A percentile compares a stretch with the other conserved stretches of the same genome.
Evolutionary conservation across 2,113 vertebrate genomes (phyloP).

Genomic region (Pandion haliaetus): DNA sequence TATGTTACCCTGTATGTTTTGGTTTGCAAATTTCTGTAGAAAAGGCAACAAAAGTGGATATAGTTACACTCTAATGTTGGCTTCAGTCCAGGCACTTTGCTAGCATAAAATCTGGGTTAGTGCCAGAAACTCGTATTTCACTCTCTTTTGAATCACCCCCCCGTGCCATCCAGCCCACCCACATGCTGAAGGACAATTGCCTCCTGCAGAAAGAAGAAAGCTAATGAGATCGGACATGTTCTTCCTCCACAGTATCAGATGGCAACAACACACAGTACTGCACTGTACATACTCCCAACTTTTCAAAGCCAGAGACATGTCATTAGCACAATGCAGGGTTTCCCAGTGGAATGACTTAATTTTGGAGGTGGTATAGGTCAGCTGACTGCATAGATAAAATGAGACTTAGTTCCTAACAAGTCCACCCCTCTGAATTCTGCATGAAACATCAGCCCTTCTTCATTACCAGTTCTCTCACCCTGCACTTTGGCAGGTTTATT

Average conservation of each 20-base stretch:
- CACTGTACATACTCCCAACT: neutral
- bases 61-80: neutral
- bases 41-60: neutral
- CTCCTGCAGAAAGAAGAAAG: neutral
- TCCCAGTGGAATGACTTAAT: neutral
- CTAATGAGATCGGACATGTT: neutral
- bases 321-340: neutral
- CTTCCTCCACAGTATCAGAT: neutral
- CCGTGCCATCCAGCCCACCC: conserved; percentile 3
- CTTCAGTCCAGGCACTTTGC: conserved; percentile 13
- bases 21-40: neutral
- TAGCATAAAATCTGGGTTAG: neutral
- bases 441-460: neutral
- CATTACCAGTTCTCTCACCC: neutral
- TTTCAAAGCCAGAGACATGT: neutral
- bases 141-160: neutral
- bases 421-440: neutral
- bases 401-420: neutral
- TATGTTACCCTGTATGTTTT: neutral
- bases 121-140: neutral
- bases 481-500: neutral
- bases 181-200: neutral
- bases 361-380: neutral
- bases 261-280: neutral
- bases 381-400: neutral